Evolutionary conservation across 2,797 vertebrate genomes (phyloP).

Genomic region (Arctocebus calabarensis): DNA sequence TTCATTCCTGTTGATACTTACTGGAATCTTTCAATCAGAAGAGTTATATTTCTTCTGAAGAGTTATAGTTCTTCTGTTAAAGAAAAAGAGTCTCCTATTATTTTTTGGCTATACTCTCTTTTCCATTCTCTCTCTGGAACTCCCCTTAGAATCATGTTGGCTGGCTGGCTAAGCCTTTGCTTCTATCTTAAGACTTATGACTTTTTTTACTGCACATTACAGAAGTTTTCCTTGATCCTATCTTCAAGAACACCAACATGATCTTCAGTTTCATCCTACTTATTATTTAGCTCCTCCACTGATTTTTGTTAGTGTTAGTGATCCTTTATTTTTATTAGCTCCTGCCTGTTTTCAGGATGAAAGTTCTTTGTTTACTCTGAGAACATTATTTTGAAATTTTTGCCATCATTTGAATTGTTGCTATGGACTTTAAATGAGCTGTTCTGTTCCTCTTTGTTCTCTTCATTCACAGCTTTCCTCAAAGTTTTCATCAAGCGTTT

Average conservation of each 20-base stretch:
- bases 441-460: slow-evolving; percentile 1
- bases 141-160: neutral
- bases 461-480: neutral
- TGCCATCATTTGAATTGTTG: slow-evolving; percentile 21
- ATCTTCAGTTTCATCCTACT: neutral
- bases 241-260: neutral
- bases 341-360: neutral
- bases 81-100: neutral
- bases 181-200: neutral
- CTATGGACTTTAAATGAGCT: neutral
- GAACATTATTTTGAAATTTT: neutral
- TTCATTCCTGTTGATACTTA: neutral
- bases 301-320: neutral
- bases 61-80: neutral
- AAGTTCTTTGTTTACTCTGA: slow-evolving; percentile 11
- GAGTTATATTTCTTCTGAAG: neutral
- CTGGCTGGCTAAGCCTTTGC: neutral
- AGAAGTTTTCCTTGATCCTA: neutral
- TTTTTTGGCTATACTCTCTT: neutral
- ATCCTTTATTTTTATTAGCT: slow-evolving; percentile 37
- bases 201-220: neutral
- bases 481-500: slow-evolving; percentile 18
- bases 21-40: neutral
- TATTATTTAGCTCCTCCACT: neutral
- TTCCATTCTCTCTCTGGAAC: neutral